Conservation (phyloP, 2,888 invertebrate genomes). For the Meteorus colon region DNA sequence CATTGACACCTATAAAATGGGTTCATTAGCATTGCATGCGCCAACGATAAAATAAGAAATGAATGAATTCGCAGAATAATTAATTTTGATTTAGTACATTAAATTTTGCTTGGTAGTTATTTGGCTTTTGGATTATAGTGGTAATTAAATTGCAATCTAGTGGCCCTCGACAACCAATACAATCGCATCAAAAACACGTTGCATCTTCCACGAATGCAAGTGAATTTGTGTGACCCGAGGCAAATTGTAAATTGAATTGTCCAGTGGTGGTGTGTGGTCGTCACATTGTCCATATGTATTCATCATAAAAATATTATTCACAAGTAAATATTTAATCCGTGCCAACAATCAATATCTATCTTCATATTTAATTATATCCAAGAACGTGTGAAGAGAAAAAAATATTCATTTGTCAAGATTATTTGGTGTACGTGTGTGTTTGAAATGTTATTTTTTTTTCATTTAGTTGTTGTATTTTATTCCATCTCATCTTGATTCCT, state of each 20-base stretch:
- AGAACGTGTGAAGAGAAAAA: conserved; percentile 14
- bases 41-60: conserved; percentile 2
- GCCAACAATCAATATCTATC: conserved; percentile 9
- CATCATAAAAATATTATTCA: conserved; percentile 10
- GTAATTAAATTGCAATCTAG: conserved; percentile 44
- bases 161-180: conserved; percentile 40
- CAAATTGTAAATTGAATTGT: conserved; percentile 39
- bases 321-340: conserved; percentile 8
- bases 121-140: conserved; percentile 47
- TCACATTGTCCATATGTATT: conserved; percentile 15
- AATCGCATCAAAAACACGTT: conserved; percentile 20
- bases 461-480: conserved; percentile 12
- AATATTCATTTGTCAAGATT: conserved; percentile 4
- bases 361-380: conserved; percentile 10
- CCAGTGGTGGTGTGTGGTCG: conserved; percentile 11
- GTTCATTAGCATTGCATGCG: conserved; percentile 23
- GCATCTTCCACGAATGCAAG: conserved; percentile 27
- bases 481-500: neutral
- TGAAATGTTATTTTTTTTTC: conserved; percentile 15
- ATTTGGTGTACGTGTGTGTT: conserved; percentile 1
- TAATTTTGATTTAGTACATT: neutral
- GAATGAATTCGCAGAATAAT: neutral
- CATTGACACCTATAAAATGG: conserved; percentile 15
- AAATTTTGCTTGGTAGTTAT: conserved; percentile 32
- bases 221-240: conserved; percentile 25